Base-by-base conservation (phyloP, 2,113 vertebrate species). In the Stigmatopora nigra region DNA sequence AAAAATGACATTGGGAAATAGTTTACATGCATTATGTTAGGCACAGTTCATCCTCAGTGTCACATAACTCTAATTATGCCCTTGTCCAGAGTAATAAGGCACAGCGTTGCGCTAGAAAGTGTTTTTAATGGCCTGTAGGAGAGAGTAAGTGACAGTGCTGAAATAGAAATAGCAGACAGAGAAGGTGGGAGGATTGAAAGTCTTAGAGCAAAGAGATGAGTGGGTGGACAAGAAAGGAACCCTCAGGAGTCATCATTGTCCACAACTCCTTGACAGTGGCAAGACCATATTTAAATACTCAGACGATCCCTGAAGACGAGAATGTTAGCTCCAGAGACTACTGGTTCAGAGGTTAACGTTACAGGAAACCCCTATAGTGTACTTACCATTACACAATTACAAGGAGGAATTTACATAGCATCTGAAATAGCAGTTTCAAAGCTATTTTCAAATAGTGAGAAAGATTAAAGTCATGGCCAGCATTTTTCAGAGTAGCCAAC, bases 371-470 rank as follows among this genome's bases (percentile, higher is more conserved):
- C 76, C 82, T 76, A 7, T 79, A 38, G 69, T 83, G 84, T 76
- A 76, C 86, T 83, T 62, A 16, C 84, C 85, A 88, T 82, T 80
- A 72, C 44, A 47, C 72, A 84, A 89, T 89, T 88, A 88, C 55
- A 49, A 78, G 19, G 60, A 75, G 89, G 14, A 31, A 45, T 45
- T 45, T 19, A 19, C 2, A 61, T 58, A n/a, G 8, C 14, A 22
- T 56, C 46, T 15, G 14, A 47, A 15, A 48, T 13, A 48, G 15
- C 46, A 7, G 38, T 41, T 41, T 41, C 38, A 41, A 41, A 10
- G 38, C 38, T 7, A 41, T 41, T 41, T 41, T 41, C 38, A 41
- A 41, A 41, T 41, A 41, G 9, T 41, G 38, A 8, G 38, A 41
- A 41, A 41, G 6, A 8, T 41, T 41, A 8, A 41, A 41, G 38